Evolutionary conservation across 1,140 invertebrate species (phyloP), one percentile per base, ranked within the genome.

Genomic region (Hylyphantes graminicola): DNA sequence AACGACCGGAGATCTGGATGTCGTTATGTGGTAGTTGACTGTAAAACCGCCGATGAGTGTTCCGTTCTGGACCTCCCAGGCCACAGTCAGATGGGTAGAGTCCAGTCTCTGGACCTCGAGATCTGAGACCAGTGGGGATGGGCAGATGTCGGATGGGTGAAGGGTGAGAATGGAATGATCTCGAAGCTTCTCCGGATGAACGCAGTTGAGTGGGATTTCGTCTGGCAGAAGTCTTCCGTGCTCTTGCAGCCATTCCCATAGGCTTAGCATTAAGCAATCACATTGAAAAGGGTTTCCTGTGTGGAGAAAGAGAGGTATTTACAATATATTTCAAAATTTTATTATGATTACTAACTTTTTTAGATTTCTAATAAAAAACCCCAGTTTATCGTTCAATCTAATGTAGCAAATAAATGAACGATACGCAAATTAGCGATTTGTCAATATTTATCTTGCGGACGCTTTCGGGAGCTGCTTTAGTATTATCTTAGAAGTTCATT

Each of bases 41-140:
- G 95, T 94, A 89, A 95, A 97, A 75, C 95, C 95, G 86, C 93
- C 93, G 77, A 97, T 92, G 21, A 94, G 94, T 13, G 94, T 94
- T 89, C 95, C 94, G 90, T 97, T 96, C 87, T 95, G 92, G 86
- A 95, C 95, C 89, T 96, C 94, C 96, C 96, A 97, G 68, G 94
- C 94, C 12, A 96, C 94, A 74, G 95, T 91, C 54, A 96, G 93
- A 17, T 94, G 95, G 89, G 94, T 95, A 2, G 95, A 94, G 89
- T 96, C 94, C 53, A 96, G 94, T 89, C 96, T 95, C 90, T 95
- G 94, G 86, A 96, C 95, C 79, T 94, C 94, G 48, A 97, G 91
- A 89, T 94, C 94, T 59, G 94, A 91, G 83, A 96, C 93, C 86
- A 96, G 90, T 8, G 95, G 95, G 65, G 93, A 91, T 83, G 95